Evolutionary conservation across 2,113 vertebrate species (phyloP), one percentile per base, ranked within the genome.

Genomic region (Carassius auratus): DNA sequence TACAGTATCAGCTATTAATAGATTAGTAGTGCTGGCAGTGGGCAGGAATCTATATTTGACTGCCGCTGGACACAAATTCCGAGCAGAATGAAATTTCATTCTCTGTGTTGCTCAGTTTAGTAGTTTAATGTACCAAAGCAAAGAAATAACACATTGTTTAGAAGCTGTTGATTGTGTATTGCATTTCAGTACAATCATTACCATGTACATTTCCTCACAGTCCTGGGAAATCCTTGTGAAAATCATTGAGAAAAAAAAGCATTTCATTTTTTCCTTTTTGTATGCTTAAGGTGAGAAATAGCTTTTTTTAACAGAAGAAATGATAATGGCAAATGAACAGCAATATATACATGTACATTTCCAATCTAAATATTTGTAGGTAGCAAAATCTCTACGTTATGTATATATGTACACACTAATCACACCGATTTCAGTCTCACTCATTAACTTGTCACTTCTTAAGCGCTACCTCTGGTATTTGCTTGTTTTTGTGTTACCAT

Each of bases 381-480:
- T 36, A 52, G 30, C 76, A 78, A 57, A 5, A 50, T 75, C 62
- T 76, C 61, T 52, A 21, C 8, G 84, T 30, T 78, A 5, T 66
- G 23, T 14, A 8, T 26, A 64, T 76, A 57, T 62, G 57, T 79
- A 61, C 13, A 79, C 36, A 79, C 21, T 15, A 23, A 79, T 61
- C 76, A 38, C 33, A 42, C 42, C 42, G 42, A 42, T 42, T 42
- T 42, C 42, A 42, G 42, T 48, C 78, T 26, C 42, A 48, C 78
- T 64, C 3, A 8, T 62, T 7, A 62, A 17, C 3, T 12, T 48
- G 0, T 50, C 78, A 61, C 74, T 57, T 30, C 74, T 75, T 75
- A 19, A 66, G 10, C 87, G 76, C 85, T 81, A 86, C 84, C 59
- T 84, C 71, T 64, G 68, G 4, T 64, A 21, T 66, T 48, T 81